Base-by-base conservation (phyloP, 2,113 vertebrate genomes). In the Coturnix japonica region DNA sequence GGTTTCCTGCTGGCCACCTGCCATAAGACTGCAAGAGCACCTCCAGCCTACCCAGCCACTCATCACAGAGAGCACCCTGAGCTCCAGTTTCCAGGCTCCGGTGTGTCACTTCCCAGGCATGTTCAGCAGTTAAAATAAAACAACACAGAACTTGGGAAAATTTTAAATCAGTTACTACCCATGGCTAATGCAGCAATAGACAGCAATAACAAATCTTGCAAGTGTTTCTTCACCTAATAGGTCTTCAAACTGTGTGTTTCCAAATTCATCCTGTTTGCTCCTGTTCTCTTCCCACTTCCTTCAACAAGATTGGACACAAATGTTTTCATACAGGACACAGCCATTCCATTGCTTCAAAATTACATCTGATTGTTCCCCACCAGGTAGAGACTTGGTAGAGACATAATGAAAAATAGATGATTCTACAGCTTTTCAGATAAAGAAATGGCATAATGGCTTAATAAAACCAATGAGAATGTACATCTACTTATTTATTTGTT, bases 1-100 rank as follows among this genome's bases (percentile, higher is more conserved):
- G 73, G n/a, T 19, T 78, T 93, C 76, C 81, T 93, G 47, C 47
- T 86, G 61, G 65, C 80, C 90, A 88, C 76, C 80, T 94, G 75
- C 85, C 79, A 19, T 83, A 71, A 83, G 39, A 39, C 69, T 77
- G 13, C 69, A 84, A 75, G 85, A 88, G n/a, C 65, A 72, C 61
- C 57, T 93, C 91, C 92, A 69, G 11, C 33, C 89, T 94, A 63
- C 64, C 60, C 85, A 51, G 33, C 37, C 63, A 82, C 72, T 90
- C 56, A 64, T 85, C 89, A 74, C 57, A 87, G 37, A 14, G 33
- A 66, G 23, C 72, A 66, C 25, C 26, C 53, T 4, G 6, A 74
- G 23, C 85, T 94, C 51, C 51, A 80, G 10, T 82, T 89, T 43
- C 28, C 37, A 57, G 31, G n/a, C 85, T 94, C 53, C 43, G 71